Conservation (phyloP, 2,797 vertebrate species). For the Urocyon cinereoargenteus region DNA sequence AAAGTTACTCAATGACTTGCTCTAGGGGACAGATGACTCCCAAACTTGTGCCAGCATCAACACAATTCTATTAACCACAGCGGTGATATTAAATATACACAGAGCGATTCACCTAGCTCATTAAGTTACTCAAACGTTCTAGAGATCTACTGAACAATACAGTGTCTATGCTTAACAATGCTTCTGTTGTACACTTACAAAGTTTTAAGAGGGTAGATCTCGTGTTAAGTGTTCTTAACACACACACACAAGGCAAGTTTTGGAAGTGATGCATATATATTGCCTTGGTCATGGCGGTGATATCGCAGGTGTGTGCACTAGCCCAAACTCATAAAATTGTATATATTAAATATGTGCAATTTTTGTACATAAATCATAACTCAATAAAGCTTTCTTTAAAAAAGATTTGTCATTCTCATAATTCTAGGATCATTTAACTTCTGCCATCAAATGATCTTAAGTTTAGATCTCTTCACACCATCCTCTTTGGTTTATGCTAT, state of each 20-base stretch:
- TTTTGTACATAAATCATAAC: not conserved
- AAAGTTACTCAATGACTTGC: not conserved
- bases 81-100: not conserved
- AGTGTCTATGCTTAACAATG: not conserved
- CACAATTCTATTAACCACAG: not conserved
- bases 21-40: not conserved
- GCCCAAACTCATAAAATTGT: not conserved
- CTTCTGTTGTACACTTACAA: not conserved
- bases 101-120: not conserved
- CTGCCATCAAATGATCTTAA: not conserved
- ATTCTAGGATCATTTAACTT: not conserved
- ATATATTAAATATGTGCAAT: not conserved
- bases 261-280: not conserved
- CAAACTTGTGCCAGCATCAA: not conserved
- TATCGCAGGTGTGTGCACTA: not conserved
- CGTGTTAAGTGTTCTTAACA: not conserved
- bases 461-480: not conserved
- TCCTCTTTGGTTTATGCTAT: not conserved
- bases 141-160: not conserved
- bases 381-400: not conserved
- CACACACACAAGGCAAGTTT: not conserved
- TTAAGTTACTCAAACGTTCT: not conserved
- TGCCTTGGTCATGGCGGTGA: not conserved
- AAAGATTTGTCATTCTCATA: not conserved
- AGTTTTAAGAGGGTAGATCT: not conserved